These are phyloP conservation scores for Orientallactaga sibirica DNA, from an alignment of 2,797 vertebrate species.

Conservation along the genomic window DNA sequence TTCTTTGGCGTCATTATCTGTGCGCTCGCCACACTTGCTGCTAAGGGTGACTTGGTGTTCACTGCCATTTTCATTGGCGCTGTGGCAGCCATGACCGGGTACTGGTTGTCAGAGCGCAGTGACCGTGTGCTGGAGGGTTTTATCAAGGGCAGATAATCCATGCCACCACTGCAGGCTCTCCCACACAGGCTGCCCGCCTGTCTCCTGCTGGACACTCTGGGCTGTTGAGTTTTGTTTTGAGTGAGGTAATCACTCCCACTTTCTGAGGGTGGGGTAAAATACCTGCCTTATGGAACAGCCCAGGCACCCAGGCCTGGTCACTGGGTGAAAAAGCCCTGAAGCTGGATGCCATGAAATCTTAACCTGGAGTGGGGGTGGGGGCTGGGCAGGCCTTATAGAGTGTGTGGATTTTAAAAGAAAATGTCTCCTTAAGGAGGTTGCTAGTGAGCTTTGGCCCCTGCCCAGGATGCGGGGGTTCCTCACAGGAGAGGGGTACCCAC, in stretches of 20 bases:
- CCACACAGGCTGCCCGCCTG: neutral
- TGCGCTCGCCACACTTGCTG: slow-evolving; percentile 96
- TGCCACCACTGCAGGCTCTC: neutral
- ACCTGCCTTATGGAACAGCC: neutral
- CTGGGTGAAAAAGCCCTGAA: neutral
- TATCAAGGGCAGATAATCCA: slow-evolving; percentile 95
- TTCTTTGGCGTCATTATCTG: slow-evolving; percentile 98
- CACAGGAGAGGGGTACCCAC: neutral
- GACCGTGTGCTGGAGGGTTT: slow-evolving; percentile 96
- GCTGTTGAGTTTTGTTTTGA: slow-evolving; percentile 29
- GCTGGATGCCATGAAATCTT: neutral
- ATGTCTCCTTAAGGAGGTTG: slow-evolving; percentile 32
- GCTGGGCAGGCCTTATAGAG: neutral
- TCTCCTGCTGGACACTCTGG: slow-evolving; percentile 17
- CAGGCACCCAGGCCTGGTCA: neutral
- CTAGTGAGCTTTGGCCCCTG: slow-evolving; percentile 39
- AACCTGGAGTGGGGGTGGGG: neutral
- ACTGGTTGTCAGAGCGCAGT: slow-evolving; percentile 98
- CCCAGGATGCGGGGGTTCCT: neutral
- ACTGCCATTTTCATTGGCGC: slow-evolving; percentile 98
- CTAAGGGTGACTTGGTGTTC: slow-evolving; percentile 99
- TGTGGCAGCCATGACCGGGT: slow-evolving; percentile 97
- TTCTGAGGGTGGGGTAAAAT: slow-evolving; percentile 3
- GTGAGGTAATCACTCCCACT: neutral
- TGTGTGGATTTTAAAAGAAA: slow-evolving; percentile 36